Evolutionary conservation across 2,888 invertebrate species (phyloP).

Genomic region (Drosophila pegasa): DNA sequence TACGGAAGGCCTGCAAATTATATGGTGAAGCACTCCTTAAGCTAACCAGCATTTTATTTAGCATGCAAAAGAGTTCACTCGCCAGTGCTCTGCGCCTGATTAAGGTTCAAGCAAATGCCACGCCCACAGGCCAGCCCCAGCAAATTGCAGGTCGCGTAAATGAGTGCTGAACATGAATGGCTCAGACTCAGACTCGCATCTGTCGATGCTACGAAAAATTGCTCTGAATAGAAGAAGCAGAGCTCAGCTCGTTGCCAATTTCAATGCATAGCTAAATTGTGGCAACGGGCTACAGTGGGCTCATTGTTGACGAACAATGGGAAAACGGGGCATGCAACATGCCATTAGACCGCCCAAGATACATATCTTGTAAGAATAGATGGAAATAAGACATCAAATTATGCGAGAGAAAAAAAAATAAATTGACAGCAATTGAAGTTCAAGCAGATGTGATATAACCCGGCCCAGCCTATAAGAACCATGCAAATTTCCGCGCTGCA

Average conservation of each 20-base stretch:
- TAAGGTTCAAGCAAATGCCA: neutral
- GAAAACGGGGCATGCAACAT: constrained; percentile 53
- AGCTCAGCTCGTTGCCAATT: constrained; percentile 13
- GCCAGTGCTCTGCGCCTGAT: constrained; percentile 9
- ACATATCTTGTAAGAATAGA: constrained; percentile 25
- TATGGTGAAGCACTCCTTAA: neutral
- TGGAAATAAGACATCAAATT: constrained; percentile 67
- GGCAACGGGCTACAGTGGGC: constrained; percentile 38
- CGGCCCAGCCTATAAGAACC: constrained; percentile 7
- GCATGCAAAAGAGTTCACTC: neutral
- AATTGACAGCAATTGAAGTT: constrained; percentile 51
- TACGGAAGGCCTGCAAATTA: neutral
- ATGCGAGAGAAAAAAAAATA: constrained; percentile 46
- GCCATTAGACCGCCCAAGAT: constrained; percentile 74
- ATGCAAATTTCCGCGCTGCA: constrained; percentile 24
- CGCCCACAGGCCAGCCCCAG: constrained; percentile 29
- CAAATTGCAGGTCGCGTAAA: constrained; percentile 35
- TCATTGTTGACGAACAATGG: constrained; percentile 31
- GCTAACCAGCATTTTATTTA: neutral
- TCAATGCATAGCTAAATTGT: constrained; percentile 53
- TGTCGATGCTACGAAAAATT: neutral
- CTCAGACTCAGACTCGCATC: neutral
- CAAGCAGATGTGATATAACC: constrained; percentile 19
- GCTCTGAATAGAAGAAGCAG: constrained; percentile 1
- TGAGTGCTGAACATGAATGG: constrained; percentile 44